phyloP scores from a whole-genome alignment of 2,797 vertebrate species.

The Catharus ustulatus region DNA sequence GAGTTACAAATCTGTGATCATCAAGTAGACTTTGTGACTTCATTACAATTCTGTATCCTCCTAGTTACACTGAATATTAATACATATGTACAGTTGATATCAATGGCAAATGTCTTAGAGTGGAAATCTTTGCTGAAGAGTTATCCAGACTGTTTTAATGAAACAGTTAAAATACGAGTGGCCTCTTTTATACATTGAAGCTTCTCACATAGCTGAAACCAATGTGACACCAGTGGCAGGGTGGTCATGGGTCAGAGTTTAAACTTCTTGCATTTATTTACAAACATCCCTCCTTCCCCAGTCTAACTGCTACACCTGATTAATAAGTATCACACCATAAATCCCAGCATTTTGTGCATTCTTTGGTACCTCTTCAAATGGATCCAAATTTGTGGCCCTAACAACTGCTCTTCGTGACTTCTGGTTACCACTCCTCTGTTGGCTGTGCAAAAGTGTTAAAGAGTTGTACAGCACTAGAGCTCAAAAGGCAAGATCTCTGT shows the following conservation, averaged over 20 bases:
- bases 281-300: neutral
- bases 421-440: neutral
- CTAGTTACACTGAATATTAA: constrained; percentile 45
- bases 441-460: neutral
- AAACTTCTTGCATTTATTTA: constrained; percentile 36
- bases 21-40: constrained; percentile 42
- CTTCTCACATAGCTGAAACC: neutral
- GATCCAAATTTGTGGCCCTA: neutral
- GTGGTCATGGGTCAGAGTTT: neutral
- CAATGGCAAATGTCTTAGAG: neutral
- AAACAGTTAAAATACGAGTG: neutral
- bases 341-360: neutral
- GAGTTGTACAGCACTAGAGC: neutral
- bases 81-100: constrained; percentile 25
- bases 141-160: neutral
- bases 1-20: constrained; percentile 62
- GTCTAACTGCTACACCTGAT: neutral
- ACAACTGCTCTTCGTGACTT: neutral
- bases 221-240: neutral
- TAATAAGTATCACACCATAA: neutral
- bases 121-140: constrained; percentile 5
- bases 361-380: constrained; percentile 11
- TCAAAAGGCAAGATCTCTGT: neutral
- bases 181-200: neutral
- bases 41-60: neutral